Evolutionary conservation across 35 echinoderm and acorn worm genomes (phyloP), one percentile per base, ranked within the genome.

Genomic region (Anneissia japonica): DNA sequence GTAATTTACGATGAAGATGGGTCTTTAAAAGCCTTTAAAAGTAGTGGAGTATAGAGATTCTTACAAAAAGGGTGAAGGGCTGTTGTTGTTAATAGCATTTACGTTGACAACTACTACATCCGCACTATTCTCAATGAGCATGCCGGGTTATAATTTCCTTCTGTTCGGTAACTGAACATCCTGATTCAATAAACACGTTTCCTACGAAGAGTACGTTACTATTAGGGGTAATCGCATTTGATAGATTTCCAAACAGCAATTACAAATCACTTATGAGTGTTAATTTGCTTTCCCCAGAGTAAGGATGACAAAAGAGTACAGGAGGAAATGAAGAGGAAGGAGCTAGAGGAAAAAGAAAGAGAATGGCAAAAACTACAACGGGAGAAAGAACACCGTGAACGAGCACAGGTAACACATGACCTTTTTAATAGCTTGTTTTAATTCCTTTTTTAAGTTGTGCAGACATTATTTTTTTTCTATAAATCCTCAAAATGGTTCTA

Each of bases 321-420:
- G 46, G 82, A 91, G 72, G 96, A 99, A 23, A 79, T 89, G 35
- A 32, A 87, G 12, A 84, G 96, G 45, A 74, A 89, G 43, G 96
- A 99, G 40, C 73, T 92, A 32, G 96, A 99, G 51, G 96, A 99
- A 32, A 99, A 99, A 39, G 96, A 99, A 39, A 72, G 91, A 75
- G 96, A 99, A 74, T 99, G 96, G 96, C 92, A 94, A 75, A 85
- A 87, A 77, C 46, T 99, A 30, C 96, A 99, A 41, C 46, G 92
- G 51, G 96, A 99, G 23, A 99, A 99, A 81, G 94, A 95, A 64
- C 51, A 64, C 26, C 51, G 51, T 64, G 51, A 64, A 23, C 5
- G 51, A 64, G 51, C 19, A 64, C 51, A 64, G 51, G 51, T 64
- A 64, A 11, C 51, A 9, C 14, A 45, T 45, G 10, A 64, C n/a